Conservation (phyloP, 1,140 invertebrate species). For the Phymastichus coffea region DNA sequence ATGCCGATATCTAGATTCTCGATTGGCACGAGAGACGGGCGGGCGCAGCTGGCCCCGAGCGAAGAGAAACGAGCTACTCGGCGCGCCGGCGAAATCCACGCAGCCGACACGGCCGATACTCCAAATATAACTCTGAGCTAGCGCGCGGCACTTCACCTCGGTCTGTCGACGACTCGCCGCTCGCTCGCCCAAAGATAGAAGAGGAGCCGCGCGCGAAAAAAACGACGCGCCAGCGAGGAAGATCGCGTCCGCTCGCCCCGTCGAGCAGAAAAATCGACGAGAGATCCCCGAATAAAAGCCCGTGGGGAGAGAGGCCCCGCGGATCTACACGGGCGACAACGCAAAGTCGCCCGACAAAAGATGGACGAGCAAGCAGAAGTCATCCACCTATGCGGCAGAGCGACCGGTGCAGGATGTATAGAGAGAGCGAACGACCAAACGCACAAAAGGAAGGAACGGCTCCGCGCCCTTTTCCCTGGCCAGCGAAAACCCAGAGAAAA, state of each 20-base stretch:
- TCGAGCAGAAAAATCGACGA: conserved; percentile 22
- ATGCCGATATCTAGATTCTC: conserved; percentile 20
- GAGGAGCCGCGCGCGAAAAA: background rate
- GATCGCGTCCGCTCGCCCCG: background rate
- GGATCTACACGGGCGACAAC: too few species aligned
- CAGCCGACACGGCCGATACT: conserved; percentile 6
- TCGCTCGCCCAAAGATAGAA: conserved; percentile 6
- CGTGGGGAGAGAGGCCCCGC: background rate
- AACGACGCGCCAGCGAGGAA: background rate
- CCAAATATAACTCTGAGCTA: conserved; percentile 2
- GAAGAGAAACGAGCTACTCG: conserved; percentile 1
- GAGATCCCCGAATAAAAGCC: conserved; percentile 2
- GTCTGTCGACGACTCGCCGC: background rate
- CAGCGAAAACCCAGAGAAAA: too few species aligned
- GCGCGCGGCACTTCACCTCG: background rate
- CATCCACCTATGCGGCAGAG: too few species aligned
- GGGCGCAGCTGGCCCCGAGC: conserved; percentile 13
- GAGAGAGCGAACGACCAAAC: too few species aligned
- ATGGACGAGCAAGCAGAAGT: too few species aligned
- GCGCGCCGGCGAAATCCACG: conserved; percentile 5
- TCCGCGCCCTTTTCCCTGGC: too few species aligned
- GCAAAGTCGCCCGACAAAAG: too few species aligned
- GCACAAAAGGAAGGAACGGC: too few species aligned
- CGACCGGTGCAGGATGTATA: too few species aligned
- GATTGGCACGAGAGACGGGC: conserved; percentile 16